phyloP scores from a whole-genome alignment of 1,140 invertebrate genomes.

The Lerema accius region DNA sequence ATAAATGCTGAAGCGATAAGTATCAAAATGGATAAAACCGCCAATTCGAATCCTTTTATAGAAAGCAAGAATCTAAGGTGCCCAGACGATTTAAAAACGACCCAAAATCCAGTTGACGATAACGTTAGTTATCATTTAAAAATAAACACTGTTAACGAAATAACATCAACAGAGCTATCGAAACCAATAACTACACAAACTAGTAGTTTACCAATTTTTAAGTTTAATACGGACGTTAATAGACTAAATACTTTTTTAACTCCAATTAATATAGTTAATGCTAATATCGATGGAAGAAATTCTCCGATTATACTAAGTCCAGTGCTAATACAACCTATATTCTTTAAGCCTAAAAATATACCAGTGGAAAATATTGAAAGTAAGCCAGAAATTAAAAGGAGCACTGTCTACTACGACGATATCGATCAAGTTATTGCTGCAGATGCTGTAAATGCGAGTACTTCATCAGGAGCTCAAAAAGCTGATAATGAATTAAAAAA shows the following conservation, averaged over 20 bases:
- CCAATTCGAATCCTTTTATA: constrained; percentile 34
- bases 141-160: constrained; percentile 64
- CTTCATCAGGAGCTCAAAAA: constrained; percentile 22
- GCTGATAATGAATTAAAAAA: constrained; percentile 43
- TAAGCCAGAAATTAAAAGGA: constrained; percentile 46
- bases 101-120: constrained; percentile 49
- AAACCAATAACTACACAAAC: constrained; percentile 31
- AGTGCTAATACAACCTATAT: constrained; percentile 68
- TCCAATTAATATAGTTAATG: constrained; percentile 63
- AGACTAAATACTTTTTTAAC: constrained; percentile 58
- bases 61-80: constrained; percentile 29
- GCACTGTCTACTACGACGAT: constrained; percentile 70
- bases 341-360: constrained; percentile 51
- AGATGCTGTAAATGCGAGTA: constrained; percentile 35
- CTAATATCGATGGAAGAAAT: constrained; percentile 47
- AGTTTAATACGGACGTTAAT: constrained; percentile 30
- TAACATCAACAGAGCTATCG: constrained; percentile 36
- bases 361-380: constrained; percentile 16
- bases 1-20: neutral
- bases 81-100: constrained; percentile 30
- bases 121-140: constrained; percentile 75
- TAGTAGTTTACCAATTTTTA: constrained; percentile 28
- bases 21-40: constrained; percentile 18
- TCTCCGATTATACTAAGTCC: constrained; percentile 70
- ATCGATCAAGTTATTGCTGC: constrained; percentile 64